Evolutionary conservation across 2,113 vertebrate genomes (phyloP), one percentile per base, ranked within the genome.

Genomic region (Myxocyprinus asiaticus): DNA sequence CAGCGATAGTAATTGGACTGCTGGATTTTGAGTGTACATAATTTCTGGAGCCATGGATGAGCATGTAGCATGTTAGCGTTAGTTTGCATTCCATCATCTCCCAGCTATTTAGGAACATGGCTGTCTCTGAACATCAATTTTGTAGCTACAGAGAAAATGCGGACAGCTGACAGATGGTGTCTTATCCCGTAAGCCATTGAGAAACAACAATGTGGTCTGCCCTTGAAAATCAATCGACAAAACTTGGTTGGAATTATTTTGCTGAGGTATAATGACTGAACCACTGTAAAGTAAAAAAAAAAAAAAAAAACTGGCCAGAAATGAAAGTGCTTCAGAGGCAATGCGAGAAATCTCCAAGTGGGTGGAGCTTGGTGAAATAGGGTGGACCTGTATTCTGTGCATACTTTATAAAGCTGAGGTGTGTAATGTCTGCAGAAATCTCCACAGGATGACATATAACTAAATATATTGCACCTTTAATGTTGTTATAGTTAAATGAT

Each of bases 1-100:
- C 48, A 72, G 42, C 65, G 78, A 80, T 70, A 80, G 53, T 80
- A 80, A 80, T 80, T 80, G 78, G 78, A 65, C 70, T 66, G 53
- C 50, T 33, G 62, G 62, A 66, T 56, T 80, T 65, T 55, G 69
- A 80, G 68, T n/a, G 62, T 67, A 67, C 33, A 74, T 80, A 62
- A 74, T 80, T 74, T 74, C 43, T 67, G 78, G 43, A 4, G 58
- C 67, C 7, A 71, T 50, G 6, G 58, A 65, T 50, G 43, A 55
- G 43, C 63, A 67, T 74, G 78, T 59, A 67, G 44, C 62, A 74
- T 67, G 78, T 51, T 64, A 65, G 48, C 59, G 8, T 62, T 78
- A 61, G 14, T 44, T 51, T 33, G 33, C 42, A 44, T 65, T 58
- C 53, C 56, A 67, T 80, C 69, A 64, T 73, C 7, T 63, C 47